phyloP scores from a whole-genome alignment of 2,888 invertebrate species.

The Chydorus sphaericus region DNA sequence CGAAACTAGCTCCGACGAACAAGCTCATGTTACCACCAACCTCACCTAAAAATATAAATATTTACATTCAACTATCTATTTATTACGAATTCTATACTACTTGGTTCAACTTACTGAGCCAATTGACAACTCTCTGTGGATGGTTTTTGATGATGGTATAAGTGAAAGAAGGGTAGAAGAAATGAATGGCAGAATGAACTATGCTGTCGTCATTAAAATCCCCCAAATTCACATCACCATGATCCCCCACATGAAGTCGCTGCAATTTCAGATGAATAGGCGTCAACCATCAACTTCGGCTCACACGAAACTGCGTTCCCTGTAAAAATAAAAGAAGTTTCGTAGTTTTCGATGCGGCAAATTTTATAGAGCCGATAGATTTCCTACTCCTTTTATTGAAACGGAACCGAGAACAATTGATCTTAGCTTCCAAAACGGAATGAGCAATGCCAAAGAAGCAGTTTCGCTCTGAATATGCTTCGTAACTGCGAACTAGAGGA shows the following conservation, averaged over 20 bases:
- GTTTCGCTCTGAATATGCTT: slow-evolving; percentile 4
- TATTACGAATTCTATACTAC: not conserved
- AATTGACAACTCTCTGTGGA: slow-evolving; percentile 11
- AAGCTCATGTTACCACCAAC: slow-evolving; percentile 4
- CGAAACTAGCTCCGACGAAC: not conserved
- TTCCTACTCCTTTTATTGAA: not conserved
- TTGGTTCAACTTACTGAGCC: slow-evolving; percentile 8
- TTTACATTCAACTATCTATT: not conserved
- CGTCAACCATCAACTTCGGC: not conserved
- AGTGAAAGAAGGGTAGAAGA: slow-evolving; percentile 15
- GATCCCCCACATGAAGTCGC: not conserved
- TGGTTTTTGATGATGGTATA: slow-evolving; percentile 24
- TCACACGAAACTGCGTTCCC: not conserved
- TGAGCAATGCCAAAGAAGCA: not conserved
- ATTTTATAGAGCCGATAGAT: not conserved
- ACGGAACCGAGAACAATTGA: slow-evolving; percentile 1
- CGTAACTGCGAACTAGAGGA: not conserved
- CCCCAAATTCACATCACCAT: slow-evolving; percentile 8
- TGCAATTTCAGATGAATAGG: not conserved
- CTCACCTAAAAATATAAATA: not conserved
- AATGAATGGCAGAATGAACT: slow-evolving; percentile 14
- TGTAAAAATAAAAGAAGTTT: not conserved
- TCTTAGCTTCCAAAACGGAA: not conserved
- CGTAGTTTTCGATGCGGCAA: too few species aligned
- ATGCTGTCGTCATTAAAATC: slow-evolving; percentile 16